These are phyloP conservation scores for Labrus mixtus DNA, from an alignment of 2,113 vertebrate species.

Conservation along the genomic window DNA sequence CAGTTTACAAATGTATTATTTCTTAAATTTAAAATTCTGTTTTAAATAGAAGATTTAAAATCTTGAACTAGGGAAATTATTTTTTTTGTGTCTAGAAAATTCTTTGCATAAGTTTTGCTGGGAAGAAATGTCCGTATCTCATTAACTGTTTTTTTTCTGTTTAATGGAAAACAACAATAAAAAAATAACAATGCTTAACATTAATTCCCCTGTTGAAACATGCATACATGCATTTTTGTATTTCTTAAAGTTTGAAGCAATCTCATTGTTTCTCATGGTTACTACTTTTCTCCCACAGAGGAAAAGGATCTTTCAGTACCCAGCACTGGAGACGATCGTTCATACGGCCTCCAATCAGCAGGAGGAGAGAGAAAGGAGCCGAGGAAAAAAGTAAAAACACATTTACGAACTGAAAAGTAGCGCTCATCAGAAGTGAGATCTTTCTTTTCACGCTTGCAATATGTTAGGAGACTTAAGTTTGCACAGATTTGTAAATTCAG, in stretches of 20 bases:
- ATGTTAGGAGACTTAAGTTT: constrained; percentile 33
- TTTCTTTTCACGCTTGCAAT: constrained; percentile 1
- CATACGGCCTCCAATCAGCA: constrained; percentile 72
- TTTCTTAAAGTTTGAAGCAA: not conserved
- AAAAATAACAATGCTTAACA: not conserved
- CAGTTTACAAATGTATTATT: not conserved
- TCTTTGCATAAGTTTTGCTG: too few species aligned
- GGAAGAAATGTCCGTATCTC: too few species aligned
- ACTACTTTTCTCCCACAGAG: constrained; percentile 62
- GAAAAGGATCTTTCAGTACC: constrained; percentile 75
- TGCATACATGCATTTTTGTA: not conserved
- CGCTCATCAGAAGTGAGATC: constrained; percentile 6
- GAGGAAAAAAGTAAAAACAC: constrained; percentile 43
- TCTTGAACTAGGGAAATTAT: not conserved
- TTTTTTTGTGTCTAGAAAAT: constrained; percentile 4
- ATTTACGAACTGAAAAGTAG: not conserved
- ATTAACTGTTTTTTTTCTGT: too few species aligned
- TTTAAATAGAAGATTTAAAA: not conserved
- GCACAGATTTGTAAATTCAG: constrained; percentile 57
- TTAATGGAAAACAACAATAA: too few species aligned
- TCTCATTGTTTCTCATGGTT: not conserved
- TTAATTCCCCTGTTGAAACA: not conserved
- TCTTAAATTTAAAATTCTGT: not conserved
- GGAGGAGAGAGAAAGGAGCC: constrained; percentile 67
- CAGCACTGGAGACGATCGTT: constrained; percentile 82